These are phyloP conservation scores for Passer montanus DNA, from an alignment of 2,113 vertebrate genomes.

Conservation along the genomic window DNA sequence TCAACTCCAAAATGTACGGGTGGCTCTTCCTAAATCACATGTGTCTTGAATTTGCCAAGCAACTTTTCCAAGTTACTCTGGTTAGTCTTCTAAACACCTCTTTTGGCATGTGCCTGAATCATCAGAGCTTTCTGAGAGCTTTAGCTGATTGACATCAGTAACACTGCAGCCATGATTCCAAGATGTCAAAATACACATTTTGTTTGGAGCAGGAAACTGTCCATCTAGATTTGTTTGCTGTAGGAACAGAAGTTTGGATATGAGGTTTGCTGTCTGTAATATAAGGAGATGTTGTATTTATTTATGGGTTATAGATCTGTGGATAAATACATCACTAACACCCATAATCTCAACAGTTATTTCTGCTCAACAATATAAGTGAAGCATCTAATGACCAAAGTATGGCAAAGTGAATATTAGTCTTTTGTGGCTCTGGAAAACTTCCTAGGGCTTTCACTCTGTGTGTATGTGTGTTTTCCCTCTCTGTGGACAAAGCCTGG, in stretches of 20 bases:
- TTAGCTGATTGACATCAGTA: background rate
- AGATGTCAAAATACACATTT: background rate
- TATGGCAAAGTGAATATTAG: background rate
- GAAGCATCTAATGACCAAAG: constrained; percentile 33
- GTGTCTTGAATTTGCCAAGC: background rate
- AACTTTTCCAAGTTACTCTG: background rate
- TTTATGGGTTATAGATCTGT: background rate
- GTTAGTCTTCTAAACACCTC: background rate
- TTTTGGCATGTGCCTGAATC: background rate
- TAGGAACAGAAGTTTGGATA: background rate
- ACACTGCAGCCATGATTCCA: background rate
- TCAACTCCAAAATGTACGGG: background rate
- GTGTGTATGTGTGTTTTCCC: background rate
- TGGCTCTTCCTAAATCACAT: background rate
- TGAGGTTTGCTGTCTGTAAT: background rate
- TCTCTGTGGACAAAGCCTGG: background rate
- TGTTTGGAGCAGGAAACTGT: background rate
- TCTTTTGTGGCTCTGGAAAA: background rate
- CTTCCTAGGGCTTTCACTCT: background rate
- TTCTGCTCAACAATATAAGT: background rate
- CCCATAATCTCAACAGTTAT: constrained; percentile 7
- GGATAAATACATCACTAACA: constrained; percentile 36
- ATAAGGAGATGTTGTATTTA: constrained; percentile 16
- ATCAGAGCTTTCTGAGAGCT: background rate
- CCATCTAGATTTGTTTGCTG: background rate